phyloP scores from a whole-genome alignment of 2,888 invertebrate genomes.

The Aromia moschata region DNA sequence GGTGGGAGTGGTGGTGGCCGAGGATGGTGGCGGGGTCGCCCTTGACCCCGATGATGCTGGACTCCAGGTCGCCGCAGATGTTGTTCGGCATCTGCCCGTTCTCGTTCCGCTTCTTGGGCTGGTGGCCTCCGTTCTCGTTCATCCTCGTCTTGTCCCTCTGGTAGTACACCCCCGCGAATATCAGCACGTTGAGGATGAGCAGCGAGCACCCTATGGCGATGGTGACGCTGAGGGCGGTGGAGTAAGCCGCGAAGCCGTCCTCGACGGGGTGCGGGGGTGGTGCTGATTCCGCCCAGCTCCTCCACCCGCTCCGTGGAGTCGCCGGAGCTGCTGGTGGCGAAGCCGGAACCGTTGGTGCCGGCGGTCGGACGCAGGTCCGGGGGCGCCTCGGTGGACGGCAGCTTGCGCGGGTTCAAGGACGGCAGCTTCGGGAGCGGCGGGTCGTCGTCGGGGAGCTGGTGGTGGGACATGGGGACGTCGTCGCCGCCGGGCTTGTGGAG shows the following conservation, averaged over 20 bases:
- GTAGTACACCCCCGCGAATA: constrained; percentile 95
- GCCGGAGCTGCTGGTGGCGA: constrained; percentile 50
- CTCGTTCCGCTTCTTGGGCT: constrained; percentile 77
- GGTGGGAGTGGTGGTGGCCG: constrained; percentile 80
- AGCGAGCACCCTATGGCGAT: constrained; percentile 95
- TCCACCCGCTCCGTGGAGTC: constrained; percentile 64
- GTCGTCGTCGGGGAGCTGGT: constrained; percentile 78
- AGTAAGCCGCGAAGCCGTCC: constrained; percentile 89
- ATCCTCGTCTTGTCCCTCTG: constrained; percentile 86
- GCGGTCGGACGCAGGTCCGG: constrained; percentile 56
- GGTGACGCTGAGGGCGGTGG: constrained; percentile 90
- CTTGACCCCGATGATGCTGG: constrained; percentile 62
- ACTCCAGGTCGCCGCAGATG: constrained; percentile 85
- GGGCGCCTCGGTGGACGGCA: constrained; percentile 65
- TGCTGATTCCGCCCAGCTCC: constrained; percentile 61
- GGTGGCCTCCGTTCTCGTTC: constrained; percentile 67
- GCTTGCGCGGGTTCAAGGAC: constrained; percentile 63
- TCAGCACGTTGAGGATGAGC: constrained; percentile 89
- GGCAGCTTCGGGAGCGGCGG: constrained; percentile 67
- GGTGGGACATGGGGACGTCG: constrained; percentile 85
- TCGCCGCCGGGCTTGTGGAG: constrained; percentile 87
- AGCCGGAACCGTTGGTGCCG: constrained; percentile 52
- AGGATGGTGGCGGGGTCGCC: constrained; percentile 77
- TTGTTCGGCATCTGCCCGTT: constrained; percentile 90
- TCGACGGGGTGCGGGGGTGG: constrained; percentile 72